Conservation (phyloP, 2,113 vertebrate species). For the Pelodiscus sinensis region DNA sequence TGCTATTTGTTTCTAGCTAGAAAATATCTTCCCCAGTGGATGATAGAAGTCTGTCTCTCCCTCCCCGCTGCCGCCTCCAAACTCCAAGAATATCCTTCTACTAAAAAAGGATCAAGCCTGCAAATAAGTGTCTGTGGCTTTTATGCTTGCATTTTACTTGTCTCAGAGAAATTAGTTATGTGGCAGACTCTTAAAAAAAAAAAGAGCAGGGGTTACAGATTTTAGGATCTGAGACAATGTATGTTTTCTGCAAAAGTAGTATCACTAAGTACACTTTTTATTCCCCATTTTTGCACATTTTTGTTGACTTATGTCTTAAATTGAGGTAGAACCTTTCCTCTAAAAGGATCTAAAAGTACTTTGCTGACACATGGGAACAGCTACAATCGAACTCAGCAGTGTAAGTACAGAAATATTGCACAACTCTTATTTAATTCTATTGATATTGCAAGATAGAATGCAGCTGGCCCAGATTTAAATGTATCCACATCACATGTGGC, state of each 20-base stretch:
- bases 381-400: background rate
- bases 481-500: background rate
- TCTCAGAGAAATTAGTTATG: background rate
- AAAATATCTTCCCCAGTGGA: background rate
- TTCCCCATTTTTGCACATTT: background rate
- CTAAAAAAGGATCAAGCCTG: background rate
- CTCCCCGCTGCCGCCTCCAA: accelerated
- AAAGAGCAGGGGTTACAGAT: background rate
- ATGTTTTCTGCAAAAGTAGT: background rate
- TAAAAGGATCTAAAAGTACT: background rate
- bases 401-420: background rate
- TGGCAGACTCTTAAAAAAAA: background rate
- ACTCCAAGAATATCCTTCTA: background rate
- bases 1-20: background rate
- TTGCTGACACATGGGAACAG: background rate
- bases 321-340: background rate
- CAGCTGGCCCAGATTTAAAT: accelerated
- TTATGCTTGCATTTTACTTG: accelerated
- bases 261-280: accelerated
- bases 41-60: background rate
- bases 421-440: accelerated
- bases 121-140: accelerated
- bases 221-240: background rate
- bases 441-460: background rate
- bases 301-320: background rate